Base-by-base conservation (phyloP, 2,888 invertebrate species). In the Doris montereyensis region DNA sequence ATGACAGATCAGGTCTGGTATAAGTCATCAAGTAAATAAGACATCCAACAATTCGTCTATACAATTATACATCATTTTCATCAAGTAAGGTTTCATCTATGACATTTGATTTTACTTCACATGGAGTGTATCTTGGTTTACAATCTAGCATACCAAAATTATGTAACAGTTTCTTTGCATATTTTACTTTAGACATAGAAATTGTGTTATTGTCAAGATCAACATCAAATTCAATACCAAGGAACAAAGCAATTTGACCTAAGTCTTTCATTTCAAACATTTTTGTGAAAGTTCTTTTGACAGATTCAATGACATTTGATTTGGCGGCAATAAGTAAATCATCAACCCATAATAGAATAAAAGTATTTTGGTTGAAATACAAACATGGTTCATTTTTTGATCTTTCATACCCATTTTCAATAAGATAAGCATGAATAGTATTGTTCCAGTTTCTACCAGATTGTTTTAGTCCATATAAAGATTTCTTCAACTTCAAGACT, bases 391-490 rank as follows among this genome's bases (percentile, higher is more conserved):
- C 77, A 70, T 17, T 21, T 2, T 17, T 24, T 21, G 28, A 65
- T 28, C 62, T 13, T 24, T 21, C 57, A 57, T 58, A 70, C 0
- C 32, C 26, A 28, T 78, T 75, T 52, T 81, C 79, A 28, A 35
- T 30, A 57, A 73, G 26, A 73, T 21, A 68, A 58, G 26, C 65
- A 70, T 60, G 73, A 34, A 73, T 41, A 30, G 81, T 21, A 60
- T 67, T 65, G 58, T 84, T 82, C 83, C 83, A 83, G 58, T 82
- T 82, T 73, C 81, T 77, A 41, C 84, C 82, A 70, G 71, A 68
- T 76, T 84, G 83, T 68, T 84, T 84, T 24, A 84, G 65, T 17
- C 83, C 83, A 79, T 83, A 83, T 30, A 84, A 74, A 28, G 83
- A 83, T 68, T 83, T 83, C 32, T 80, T 79, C 41, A 81, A 65